A percentile compares a stretch with the other conserved stretches of the same genome.
Conservation (phyloP, 2,888 invertebrate genomes). For the Podotricha telesiphe region DNA sequence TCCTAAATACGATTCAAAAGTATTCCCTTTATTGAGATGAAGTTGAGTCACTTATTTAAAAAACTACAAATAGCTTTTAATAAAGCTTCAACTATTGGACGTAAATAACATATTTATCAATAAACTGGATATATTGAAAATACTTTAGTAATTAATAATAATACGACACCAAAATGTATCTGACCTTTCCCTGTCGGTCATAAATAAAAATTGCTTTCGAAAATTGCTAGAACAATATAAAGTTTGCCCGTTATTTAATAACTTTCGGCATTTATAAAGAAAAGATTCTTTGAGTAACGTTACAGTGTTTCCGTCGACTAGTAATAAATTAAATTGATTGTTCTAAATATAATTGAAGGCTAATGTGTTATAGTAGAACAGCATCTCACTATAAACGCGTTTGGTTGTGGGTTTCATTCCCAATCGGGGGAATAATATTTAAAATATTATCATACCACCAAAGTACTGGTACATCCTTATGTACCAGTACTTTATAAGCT, state of each 20-base stretch:
- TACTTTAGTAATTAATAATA: conserved; percentile 3
- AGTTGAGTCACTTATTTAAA: no score
- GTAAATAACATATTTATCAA: background rate
- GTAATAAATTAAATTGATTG: conserved; percentile 8
- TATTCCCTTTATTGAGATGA: no score
- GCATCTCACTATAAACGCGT: no score
- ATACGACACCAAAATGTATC: conserved; percentile 16
- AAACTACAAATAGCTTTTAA: no score
- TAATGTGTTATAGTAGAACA: no score
- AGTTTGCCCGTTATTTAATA: conserved; percentile 37
- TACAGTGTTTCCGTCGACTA: conserved; percentile 17
- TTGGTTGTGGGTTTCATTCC: no score
- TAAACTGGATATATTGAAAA: conserved; percentile 1
- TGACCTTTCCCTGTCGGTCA: conserved; percentile 12
- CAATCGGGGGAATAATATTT: no score
- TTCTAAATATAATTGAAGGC: background rate
- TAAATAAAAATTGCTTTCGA: conserved; percentile 39
- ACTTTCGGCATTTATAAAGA: conserved; percentile 35
- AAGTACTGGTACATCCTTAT: no score
- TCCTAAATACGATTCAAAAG: no score
- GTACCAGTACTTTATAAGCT: no score
- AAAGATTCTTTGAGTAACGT: conserved; percentile 26
- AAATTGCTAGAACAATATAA: conserved; percentile 37
- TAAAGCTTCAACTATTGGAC: background rate
- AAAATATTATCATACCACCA: no score